A percentile compares a stretch with the other conserved stretches of the same genome.
Conservation (phyloP, 1,140 invertebrate species). For the Temnothorax longispinosus region DNA sequence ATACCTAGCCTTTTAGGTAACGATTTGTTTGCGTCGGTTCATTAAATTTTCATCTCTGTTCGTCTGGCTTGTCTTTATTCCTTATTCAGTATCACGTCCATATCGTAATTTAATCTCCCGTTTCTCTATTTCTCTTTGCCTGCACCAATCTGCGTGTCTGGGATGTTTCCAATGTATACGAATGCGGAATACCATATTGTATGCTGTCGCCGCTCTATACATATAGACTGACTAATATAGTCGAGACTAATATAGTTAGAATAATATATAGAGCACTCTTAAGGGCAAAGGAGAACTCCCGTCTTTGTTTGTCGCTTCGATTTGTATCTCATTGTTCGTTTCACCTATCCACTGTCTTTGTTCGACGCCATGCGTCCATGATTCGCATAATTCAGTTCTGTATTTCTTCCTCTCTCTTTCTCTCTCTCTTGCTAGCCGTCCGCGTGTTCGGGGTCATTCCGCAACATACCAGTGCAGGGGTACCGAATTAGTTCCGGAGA, state of each 20-base stretch:
- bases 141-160: background rate
- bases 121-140: background rate
- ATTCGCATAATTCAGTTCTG: background rate
- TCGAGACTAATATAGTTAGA: background rate
- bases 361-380: background rate
- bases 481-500: slow-evolving; percentile 80
- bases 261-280: background rate
- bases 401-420: background rate
- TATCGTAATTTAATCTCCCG: background rate
- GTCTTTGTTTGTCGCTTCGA: background rate
- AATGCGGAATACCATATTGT: background rate
- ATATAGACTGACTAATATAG: background rate
- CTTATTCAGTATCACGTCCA: background rate
- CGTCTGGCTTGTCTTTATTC: no score
- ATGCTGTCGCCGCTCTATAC: background rate
- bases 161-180: background rate
- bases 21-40: background rate
- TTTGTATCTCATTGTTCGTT: background rate
- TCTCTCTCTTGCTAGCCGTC: background rate
- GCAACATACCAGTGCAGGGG: slow-evolving; percentile 75
- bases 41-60: background rate
- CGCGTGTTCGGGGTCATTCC: background rate
- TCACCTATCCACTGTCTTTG: background rate
- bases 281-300: slow-evolving; percentile 7
- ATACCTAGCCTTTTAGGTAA: background rate